A percentile compares a stretch with the other conserved stretches of the same genome.
phyloP scores from a whole-genome alignment of 1,140 invertebrate genomes.

The Thalassaphorura encarpata region DNA sequence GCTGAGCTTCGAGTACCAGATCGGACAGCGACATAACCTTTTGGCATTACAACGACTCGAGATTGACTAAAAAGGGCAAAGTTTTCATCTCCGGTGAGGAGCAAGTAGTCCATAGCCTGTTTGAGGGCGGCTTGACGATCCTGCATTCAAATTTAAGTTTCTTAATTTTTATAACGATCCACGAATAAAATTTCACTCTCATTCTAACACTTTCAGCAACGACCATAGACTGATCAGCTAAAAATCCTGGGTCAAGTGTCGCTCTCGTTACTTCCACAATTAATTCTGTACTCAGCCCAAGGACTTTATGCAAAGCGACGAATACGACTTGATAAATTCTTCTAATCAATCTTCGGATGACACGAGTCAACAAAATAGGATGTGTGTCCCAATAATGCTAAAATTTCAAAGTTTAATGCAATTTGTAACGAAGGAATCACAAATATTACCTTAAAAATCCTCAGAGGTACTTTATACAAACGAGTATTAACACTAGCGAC shows the following conservation, averaged over 20 bases:
- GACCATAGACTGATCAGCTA: neutral
- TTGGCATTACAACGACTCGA: neutral
- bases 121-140: too few relatives aligned
- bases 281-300: conserved; percentile 10
- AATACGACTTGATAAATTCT: conserved; percentile 13
- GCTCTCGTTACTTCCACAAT: neutral
- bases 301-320: conserved; percentile 1
- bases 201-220: neutral
- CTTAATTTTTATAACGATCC: too few relatives aligned
- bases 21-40: neutral
- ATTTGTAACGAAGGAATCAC: neutral
- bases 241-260: neutral
- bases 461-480: neutral
- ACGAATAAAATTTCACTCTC: too few relatives aligned
- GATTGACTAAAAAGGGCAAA: too few relatives aligned
- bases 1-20: neutral
- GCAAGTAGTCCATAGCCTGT: too few relatives aligned
- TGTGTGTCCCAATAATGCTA: too few relatives aligned
- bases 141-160: too few relatives aligned
- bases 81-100: too few relatives aligned
- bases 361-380: too few relatives aligned
- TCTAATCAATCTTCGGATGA: conserved; percentile 1
- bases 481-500: neutral
- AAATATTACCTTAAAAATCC: neutral
- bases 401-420: too few relatives aligned